A percentile compares a stretch with the other conserved stretches of the same genome.
Evolutionary conservation across 2,113 vertebrate genomes (phyloP).

Genomic region (Periophthalmus modestus): DNA sequence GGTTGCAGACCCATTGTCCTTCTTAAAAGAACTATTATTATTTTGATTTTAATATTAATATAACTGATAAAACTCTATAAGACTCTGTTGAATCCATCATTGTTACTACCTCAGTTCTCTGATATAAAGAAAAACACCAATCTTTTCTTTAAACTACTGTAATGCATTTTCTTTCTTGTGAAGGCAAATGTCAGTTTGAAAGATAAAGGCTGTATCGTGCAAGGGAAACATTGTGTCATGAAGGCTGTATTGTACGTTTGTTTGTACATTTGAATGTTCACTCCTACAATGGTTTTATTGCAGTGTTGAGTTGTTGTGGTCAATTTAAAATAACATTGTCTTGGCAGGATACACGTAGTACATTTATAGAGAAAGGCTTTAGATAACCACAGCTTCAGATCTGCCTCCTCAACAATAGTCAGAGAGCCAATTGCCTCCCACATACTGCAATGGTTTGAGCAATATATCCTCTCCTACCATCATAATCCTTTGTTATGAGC

Average conservation of each 20-base stretch:
- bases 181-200: neutral
- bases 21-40: neutral
- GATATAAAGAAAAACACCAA: neutral
- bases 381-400: conserved; percentile 5
- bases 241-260: neutral
- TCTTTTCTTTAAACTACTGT: neutral
- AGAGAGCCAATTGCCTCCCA: conserved; percentile 7
- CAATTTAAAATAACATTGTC: neutral
- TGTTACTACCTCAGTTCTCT: neutral
- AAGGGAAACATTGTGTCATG: no score
- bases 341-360: neutral
- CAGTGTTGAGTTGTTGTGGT: neutral
- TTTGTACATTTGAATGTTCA: neutral
- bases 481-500: neutral
- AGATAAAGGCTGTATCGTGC: neutral
- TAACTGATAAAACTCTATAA: neutral
- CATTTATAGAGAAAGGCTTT: neutral
- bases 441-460: neutral
- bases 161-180: neutral
- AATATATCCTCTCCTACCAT: neutral
- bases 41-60: neutral
- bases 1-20: neutral
- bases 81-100: neutral
- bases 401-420: conserved; percentile 7
- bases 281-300: neutral